Evolutionary conservation across 2,797 vertebrate genomes (phyloP).

Genomic region (Bradypodion ventrale): DNA sequence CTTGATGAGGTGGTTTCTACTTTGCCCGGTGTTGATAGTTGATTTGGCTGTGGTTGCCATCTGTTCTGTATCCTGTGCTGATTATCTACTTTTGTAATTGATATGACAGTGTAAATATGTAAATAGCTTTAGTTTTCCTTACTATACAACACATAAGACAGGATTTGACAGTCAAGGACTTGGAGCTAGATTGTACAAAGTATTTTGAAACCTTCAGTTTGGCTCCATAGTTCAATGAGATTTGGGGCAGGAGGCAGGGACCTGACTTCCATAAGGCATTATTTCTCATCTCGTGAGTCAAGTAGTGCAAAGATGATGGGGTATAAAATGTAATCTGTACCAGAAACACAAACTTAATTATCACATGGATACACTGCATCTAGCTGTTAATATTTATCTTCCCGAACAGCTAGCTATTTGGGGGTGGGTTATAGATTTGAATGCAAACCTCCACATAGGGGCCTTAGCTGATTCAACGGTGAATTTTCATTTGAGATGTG

Average conservation of each 20-base stretch:
- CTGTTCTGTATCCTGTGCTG: not conserved
- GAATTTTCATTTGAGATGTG: too few species aligned
- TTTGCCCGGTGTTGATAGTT: too few species aligned
- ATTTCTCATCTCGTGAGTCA: not conserved
- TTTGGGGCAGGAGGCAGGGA: not conserved
- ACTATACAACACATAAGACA: too few species aligned
- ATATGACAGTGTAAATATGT: too few species aligned
- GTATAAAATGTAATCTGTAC: not conserved
- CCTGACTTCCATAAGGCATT: not conserved
- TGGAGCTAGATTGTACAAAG: not conserved
- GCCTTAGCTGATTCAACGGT: too few species aligned
- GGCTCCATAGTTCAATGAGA: not conserved
- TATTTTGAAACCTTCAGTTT: not conserved
- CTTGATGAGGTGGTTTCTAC: too few species aligned
- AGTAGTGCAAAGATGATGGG: not conserved
- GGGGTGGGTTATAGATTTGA: not conserved
- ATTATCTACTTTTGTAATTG: not conserved
- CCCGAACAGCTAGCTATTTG: not conserved
- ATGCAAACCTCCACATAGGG: too few species aligned
- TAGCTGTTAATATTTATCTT: not conserved
- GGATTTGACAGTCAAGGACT: not conserved
- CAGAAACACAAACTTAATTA: not conserved
- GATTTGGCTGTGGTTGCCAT: too few species aligned
- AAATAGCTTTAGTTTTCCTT: too few species aligned
- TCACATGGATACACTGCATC: not conserved